Percentiles rank a stretch among this genome's conserved stretches.
phyloP scores from a whole-genome alignment of 1,140 invertebrate genomes.

The Euwallacea similis region DNA sequence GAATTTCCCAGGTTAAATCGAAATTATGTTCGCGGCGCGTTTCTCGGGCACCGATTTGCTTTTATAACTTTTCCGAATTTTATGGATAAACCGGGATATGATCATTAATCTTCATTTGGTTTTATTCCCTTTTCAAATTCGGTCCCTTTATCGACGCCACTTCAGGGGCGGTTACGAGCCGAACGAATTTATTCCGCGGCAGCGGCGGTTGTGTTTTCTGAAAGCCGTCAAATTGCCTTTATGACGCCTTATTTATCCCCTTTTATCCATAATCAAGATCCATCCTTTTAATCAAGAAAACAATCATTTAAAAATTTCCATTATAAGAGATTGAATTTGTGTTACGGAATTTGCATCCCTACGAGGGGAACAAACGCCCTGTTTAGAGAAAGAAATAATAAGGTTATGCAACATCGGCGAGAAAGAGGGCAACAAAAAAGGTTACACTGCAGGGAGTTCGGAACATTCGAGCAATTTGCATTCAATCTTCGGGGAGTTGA shows the following conservation, averaged over 20 bases:
- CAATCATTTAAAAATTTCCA: too few relatives aligned
- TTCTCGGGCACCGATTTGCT: constrained; percentile 13
- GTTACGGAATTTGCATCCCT: too few relatives aligned
- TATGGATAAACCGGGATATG: constrained; percentile 6
- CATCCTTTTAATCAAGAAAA: too few relatives aligned
- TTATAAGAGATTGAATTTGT: too few relatives aligned
- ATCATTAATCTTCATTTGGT: constrained; percentile 26
- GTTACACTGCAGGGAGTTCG: too few relatives aligned
- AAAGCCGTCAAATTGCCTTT: constrained; percentile 10
- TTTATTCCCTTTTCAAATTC: constrained; percentile 21
- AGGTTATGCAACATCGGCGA: too few relatives aligned
- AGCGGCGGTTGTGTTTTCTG: background rate
- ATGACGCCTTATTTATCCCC: background rate
- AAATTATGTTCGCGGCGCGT: constrained; percentile 7
- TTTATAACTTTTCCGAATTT: constrained; percentile 24
- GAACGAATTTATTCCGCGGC: constrained; percentile 8
- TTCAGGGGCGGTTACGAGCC: constrained; percentile 7
- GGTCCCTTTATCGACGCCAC: constrained; percentile 16
- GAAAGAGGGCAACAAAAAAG: too few relatives aligned
- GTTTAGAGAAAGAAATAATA: too few relatives aligned
- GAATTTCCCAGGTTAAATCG: background rate
- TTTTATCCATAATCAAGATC: too few relatives aligned
- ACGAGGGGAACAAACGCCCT: too few relatives aligned
- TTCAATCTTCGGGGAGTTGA: constrained; percentile 41
- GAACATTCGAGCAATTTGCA: constrained; percentile 44